phyloP scores from a whole-genome alignment of 2,797 vertebrate genomes.

The Neoniphon sammara region DNA sequence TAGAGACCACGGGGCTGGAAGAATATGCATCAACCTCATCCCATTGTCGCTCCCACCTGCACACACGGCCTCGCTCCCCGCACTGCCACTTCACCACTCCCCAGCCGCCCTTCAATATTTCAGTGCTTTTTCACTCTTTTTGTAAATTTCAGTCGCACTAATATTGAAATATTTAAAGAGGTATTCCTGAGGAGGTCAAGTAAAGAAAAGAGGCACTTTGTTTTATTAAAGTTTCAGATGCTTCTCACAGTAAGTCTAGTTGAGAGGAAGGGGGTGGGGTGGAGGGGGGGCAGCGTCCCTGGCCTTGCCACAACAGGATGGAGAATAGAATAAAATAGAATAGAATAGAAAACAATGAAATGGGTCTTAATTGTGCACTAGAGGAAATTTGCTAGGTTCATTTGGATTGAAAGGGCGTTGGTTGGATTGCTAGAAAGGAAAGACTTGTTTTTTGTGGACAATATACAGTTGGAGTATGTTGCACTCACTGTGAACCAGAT shows the following conservation, averaged over 20 bases:
- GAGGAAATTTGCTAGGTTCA: neutral
- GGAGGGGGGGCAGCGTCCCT: conserved; percentile 23
- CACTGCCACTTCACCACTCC: conserved; percentile 22
- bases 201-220: conserved; percentile 51
- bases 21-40: conserved; percentile 20
- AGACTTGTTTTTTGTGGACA: neutral
- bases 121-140: conserved; percentile 41
- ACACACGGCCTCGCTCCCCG: conserved; percentile 5
- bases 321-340: neutral
- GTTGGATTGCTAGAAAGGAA: neutral
- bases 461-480: neutral
- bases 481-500: conserved; percentile 4
- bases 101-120: conserved; percentile 54
- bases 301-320: conserved; percentile 20
- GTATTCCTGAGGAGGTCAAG: conserved; percentile 46
- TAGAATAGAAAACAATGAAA: too few relatives aligned
- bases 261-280: neutral
- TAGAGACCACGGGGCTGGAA: conserved; percentile 1
- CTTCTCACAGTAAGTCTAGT: conserved; percentile 24
- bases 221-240: conserved; percentile 63
- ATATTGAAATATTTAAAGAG: conserved; percentile 66
- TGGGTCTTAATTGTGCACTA: too few relatives aligned
- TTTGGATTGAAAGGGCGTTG: conserved; percentile 23
- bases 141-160: conserved; percentile 41
- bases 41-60: conserved; percentile 5